phyloP scores from a whole-genome alignment of 2,797 vertebrate species.

The Scyliorhinus canicula region DNA sequence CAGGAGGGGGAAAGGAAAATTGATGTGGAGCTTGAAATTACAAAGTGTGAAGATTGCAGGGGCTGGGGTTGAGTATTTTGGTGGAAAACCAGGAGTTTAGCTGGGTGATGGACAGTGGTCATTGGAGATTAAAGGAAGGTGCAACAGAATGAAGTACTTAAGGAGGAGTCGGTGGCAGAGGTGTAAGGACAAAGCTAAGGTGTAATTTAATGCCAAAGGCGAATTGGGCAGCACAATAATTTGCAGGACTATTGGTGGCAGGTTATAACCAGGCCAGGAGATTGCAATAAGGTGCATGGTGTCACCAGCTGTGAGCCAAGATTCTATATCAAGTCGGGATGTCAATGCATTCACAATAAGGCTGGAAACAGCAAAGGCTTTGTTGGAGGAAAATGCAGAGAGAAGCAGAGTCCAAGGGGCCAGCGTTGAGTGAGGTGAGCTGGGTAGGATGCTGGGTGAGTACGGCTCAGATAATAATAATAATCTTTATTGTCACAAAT shows the following conservation, averaged over 20 bases:
- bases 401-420: background rate
- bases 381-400: background rate
- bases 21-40: background rate
- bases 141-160: background rate
- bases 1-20: too few species aligned
- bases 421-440: background rate
- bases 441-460: background rate
- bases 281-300: background rate
- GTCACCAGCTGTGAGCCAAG: background rate
- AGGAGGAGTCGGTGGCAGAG: background rate
- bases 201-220: background rate
- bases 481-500: too few species aligned
- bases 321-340: background rate
- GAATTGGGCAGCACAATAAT: background rate
- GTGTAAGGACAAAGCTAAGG: background rate
- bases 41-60: background rate
- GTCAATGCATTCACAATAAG: background rate
- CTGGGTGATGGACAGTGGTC: background rate
- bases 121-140: background rate
- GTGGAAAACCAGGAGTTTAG: background rate
- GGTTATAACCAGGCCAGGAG: background rate
- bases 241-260: background rate
- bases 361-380: background rate
- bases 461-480: background rate
- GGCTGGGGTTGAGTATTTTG: background rate